A percentile compares a stretch with the other conserved stretches of the same genome.
phyloP scores from a whole-genome alignment of 2,113 vertebrate species.

The Polypterus senegalus region DNA sequence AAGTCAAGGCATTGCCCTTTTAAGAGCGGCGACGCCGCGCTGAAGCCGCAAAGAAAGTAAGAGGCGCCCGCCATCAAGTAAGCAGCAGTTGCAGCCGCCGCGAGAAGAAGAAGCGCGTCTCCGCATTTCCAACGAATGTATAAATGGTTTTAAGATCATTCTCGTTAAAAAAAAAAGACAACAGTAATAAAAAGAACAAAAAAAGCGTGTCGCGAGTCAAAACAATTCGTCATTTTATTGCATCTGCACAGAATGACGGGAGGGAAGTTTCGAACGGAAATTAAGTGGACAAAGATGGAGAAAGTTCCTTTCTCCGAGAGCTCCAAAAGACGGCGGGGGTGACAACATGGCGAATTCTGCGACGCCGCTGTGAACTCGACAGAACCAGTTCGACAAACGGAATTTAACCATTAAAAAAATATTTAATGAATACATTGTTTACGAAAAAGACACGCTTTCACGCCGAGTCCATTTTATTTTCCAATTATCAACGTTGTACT shows the following conservation, averaged over 20 bases:
- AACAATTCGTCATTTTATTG: neutral
- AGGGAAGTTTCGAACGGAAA: constrained; percentile 46
- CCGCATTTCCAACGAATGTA: neutral
- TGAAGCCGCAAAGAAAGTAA: constrained; percentile 33
- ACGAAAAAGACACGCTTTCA: no score
- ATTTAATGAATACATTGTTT: no score
- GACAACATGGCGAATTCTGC: constrained; percentile 61
- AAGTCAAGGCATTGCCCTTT: constrained; percentile 40
- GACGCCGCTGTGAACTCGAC: constrained; percentile 37
- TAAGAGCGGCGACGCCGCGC: constrained; percentile 40
- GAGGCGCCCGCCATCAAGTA: constrained; percentile 38
- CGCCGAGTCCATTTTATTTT: no score
- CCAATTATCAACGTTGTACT: no score
- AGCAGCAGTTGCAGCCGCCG: constrained; percentile 34
- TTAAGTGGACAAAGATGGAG: constrained; percentile 62
- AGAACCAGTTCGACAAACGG: constrained; percentile 3
- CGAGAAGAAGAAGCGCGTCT: constrained; percentile 23
- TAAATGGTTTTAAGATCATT: constrained; percentile 12
- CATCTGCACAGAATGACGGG: constrained; percentile 32
- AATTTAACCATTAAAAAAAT: no score
- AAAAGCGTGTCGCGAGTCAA: neutral
- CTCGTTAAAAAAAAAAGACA: constrained; percentile 1
- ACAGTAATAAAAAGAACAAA: neutral
- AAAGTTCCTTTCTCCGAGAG: constrained; percentile 51
- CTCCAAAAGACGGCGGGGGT: constrained; percentile 56